Evolutionary conservation across 2,888 invertebrate species (phyloP), one percentile per base, ranked within the genome.

Genomic region (Diloba caeruleocephala): DNA sequence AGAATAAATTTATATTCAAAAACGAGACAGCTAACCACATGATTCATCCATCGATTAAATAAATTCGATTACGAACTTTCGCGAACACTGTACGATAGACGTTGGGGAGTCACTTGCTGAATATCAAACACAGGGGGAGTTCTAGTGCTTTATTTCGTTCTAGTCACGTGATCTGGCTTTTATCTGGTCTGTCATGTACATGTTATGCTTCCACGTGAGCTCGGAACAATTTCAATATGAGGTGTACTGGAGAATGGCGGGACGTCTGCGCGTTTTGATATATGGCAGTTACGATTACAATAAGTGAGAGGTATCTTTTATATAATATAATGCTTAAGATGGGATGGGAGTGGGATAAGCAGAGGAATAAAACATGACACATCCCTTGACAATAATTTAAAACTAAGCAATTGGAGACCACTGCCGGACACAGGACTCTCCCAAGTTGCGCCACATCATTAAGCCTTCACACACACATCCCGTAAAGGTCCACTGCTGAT

Each of bases 191-290:
- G 69, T 67, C 69, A 63, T 42, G 68, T 55, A 39, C 58, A 57
- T 38, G 49, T 66, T 68, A 56, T 67, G 33, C 61, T 39, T 54
- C 50, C 67, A 45, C 41, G 33, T 49, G 55, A 64, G 63, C 55
- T 55, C 49, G 42, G 36, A 59, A 67, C 69, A 56, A 71, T 69
- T 69, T 69, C 72, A 69, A 71, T 69, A 71, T 50, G 42, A 55
- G 26, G 10, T 39, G 32, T 46, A 46, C 52, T 43, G 52, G 52
- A 70, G 45, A 52, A 55, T 15, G 28, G 33, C 31, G 28, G 19
- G 6, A 53, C 44, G 48, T 49, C 39, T 15, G 12, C 29, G 10
- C 5, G 19, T 38, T 39, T 10, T 14, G 28, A 42, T 57, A 51
- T 57, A 56, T 29, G 32, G 39, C 39, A 7, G 31, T 3, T 54